phyloP scores from a whole-genome alignment of 2,888 invertebrate species.

The Dromius quadrimaculatus region DNA sequence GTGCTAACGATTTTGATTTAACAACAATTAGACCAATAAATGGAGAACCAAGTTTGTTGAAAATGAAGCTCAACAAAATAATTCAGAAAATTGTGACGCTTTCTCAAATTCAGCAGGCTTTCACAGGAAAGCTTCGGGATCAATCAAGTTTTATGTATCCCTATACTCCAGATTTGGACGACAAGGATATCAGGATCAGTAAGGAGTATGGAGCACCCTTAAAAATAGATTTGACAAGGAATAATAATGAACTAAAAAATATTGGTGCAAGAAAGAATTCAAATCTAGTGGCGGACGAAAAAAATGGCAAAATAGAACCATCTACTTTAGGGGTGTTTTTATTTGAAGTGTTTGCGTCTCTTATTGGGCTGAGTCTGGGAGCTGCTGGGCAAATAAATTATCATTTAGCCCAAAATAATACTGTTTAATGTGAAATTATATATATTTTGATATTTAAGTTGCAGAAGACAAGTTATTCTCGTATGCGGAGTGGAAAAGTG shows the following conservation, averaged over 20 bases:
- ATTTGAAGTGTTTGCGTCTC: conserved; percentile 52
- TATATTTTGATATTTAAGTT: no score
- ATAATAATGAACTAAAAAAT: neutral
- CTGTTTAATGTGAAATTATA: no score
- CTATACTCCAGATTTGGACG: conserved; percentile 9
- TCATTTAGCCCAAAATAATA: conserved; percentile 34
- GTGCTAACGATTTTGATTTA: neutral
- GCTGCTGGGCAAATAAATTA: conserved; percentile 51
- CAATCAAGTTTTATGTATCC: conserved; percentile 26
- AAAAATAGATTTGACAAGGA: conserved; percentile 8
- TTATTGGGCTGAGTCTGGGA: conserved; percentile 53
- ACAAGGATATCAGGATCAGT: conserved; percentile 7
- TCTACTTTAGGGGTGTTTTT: conserved; percentile 49
- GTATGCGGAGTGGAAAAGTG: no score
- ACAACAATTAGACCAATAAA: conserved; percentile 9
- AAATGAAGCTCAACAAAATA: conserved; percentile 33
- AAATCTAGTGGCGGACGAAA: conserved; percentile 7
- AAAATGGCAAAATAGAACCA: neutral
- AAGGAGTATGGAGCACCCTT: conserved; percentile 5
- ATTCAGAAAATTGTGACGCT: conserved; percentile 27
- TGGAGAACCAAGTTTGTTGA: conserved; percentile 5
- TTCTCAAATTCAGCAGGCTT: conserved; percentile 20
- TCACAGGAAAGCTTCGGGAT: conserved; percentile 6
- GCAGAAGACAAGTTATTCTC: no score
- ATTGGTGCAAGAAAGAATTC: neutral